Conservation (phyloP, 2,113 vertebrate species). For the Cygnus buccinator region DNA sequence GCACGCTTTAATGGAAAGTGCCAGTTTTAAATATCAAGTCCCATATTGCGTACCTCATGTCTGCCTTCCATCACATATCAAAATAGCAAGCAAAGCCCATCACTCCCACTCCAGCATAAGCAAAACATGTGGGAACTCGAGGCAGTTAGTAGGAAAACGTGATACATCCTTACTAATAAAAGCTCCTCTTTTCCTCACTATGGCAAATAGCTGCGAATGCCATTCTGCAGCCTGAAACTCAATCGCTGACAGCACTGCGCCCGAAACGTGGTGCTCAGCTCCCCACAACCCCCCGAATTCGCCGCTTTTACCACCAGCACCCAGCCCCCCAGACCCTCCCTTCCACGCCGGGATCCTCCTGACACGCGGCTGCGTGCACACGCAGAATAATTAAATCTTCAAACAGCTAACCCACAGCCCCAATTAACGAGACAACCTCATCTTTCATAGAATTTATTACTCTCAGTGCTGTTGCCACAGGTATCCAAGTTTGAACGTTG, state of each 20-base stretch:
- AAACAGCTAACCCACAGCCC: conserved; percentile 29
- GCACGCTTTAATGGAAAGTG: not conserved
- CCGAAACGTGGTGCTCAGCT: not conserved
- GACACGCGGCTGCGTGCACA: not conserved
- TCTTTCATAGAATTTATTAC: conserved; percentile 48
- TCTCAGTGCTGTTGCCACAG: conserved; percentile 54
- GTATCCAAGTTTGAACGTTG: conserved; percentile 11
- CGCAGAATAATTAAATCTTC: not conserved
- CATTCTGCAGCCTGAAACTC: not conserved
- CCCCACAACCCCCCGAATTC: not conserved
- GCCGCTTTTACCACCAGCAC: not conserved
- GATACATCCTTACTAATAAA: conserved; percentile 59
- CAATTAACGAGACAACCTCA: conserved; percentile 45
- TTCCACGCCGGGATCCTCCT: rapidly evolving
- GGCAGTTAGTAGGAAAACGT: conserved; percentile 35
- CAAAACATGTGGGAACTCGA: conserved; percentile 57
- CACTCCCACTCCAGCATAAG: conserved; percentile 41
- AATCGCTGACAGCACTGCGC: not conserved
- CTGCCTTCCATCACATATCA: conserved; percentile 53
- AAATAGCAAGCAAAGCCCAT: conserved; percentile 39
- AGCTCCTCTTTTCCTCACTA: conserved; percentile 41
- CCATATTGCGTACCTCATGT: conserved; percentile 29
- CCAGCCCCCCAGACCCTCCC: not conserved
- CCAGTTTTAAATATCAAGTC: conserved; percentile 17
- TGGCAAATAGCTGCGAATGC: conserved; percentile 6